These are phyloP conservation scores for Rhagophthalmus giganteus DNA, from an alignment of 2,888 invertebrate species.

Conservation along the genomic window DNA sequence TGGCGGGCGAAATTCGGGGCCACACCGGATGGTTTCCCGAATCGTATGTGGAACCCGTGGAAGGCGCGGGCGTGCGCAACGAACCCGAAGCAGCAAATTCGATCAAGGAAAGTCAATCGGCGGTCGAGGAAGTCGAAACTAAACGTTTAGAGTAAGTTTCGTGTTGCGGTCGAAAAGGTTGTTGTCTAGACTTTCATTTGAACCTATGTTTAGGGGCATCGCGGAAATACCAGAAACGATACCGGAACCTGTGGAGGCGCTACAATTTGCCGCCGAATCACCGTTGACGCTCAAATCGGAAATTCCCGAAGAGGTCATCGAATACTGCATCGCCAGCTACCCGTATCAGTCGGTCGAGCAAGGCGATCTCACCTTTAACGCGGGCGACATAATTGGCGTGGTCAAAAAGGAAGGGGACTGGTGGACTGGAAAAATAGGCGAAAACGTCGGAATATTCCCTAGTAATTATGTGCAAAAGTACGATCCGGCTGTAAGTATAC, in stretches of 20 bases:
- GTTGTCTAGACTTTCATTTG: background rate
- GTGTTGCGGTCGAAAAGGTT: background rate
- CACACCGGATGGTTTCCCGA: conserved; percentile 97
- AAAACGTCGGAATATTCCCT: conserved; percentile 88
- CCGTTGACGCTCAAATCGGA: conserved; percentile 39
- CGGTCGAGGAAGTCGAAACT: conserved; percentile 41
- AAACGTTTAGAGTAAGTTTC: conserved; percentile 59
- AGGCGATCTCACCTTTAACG: conserved; percentile 88
- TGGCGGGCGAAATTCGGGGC: conserved; percentile 88
- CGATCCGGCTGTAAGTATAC: conserved; percentile 51
- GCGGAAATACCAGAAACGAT: conserved; percentile 71
- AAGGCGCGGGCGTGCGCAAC: conserved; percentile 52
- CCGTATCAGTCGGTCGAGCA: conserved; percentile 86
- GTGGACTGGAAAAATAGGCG: conserved; percentile 94
- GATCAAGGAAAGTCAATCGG: background rate
- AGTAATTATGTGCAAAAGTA: conserved; percentile 91
- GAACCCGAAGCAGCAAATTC: conserved; percentile 48
- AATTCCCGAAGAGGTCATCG: conserved; percentile 56
- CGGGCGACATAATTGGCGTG: conserved; percentile 85
- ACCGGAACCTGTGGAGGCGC: conserved; percentile 40
- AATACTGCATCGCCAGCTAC: conserved; percentile 87
- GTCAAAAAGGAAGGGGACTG: conserved; percentile 92
- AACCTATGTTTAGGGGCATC: no score
- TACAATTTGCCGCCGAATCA: conserved; percentile 36
- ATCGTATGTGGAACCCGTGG: conserved; percentile 85